Evolutionary conservation across 64 coral and sea anemone species (phyloP), one percentile per base, ranked within the genome.

Genomic region (Cladopsammia gracilis): DNA sequence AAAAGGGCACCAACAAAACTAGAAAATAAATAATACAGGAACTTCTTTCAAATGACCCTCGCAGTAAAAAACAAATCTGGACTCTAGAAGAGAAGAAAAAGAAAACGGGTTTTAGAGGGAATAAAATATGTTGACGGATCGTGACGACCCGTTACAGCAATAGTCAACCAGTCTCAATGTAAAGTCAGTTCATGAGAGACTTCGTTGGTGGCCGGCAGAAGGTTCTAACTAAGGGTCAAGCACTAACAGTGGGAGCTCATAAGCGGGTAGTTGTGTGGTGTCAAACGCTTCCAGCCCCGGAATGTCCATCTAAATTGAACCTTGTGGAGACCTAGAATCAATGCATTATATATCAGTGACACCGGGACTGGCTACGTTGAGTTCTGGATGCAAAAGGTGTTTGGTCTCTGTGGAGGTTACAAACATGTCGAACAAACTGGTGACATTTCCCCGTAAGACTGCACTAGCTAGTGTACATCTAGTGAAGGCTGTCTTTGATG

Each of bases 321-420:
- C 20, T 78, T 46, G 45, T 67, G 61, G 22, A 67, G 16, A 10
- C 53, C 58, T 85, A 46, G 81, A 86, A 86, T 69, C 34, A 64
- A 64, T 6, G 61, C 61, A 20, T 70, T 46, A 86, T 50, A 86
- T 86, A 51, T 58, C 66, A 47, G 78, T 92, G 70, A 85, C 90
- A 66, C 20, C 26, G 44, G 53, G 70, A 13, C 68, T 67, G 71
- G 77, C 62, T 70, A 82, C 78, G 4, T 70, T 83, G 49, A 66
- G 46, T 12, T 78, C 76, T 51, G 53, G 53, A 7, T 10, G 53
- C 11, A 54, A 54, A 54, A 0, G 52, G 11, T 10, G 52, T 54
- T 54, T 70, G n/a, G 77, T 83, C 18, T 49, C 78, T 5, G 69
- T 83, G 59, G 66, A 90, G 49, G 59, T 83, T 58, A 90, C 76